Percentiles rank a stretch among this genome's conserved stretches.
phyloP scores from a whole-genome alignment of 2,113 vertebrate genomes.

The Australoheros scitulus region DNA sequence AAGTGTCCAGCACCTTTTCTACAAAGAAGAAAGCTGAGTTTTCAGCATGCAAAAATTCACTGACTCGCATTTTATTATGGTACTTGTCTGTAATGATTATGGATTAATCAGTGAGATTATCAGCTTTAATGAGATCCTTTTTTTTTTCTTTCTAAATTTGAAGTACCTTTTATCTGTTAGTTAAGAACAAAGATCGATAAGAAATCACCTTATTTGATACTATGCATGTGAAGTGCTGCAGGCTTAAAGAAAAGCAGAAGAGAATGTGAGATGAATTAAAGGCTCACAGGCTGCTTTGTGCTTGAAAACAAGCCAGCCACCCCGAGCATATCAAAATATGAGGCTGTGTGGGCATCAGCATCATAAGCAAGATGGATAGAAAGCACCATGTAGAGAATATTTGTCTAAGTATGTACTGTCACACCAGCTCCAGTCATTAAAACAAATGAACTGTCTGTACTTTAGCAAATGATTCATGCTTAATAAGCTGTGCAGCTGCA shows the following conservation, averaged over 20 bases:
- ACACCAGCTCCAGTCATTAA: slow-evolving; percentile 21
- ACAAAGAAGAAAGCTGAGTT: too few species aligned
- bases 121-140: too few species aligned
- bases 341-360: slow-evolving; percentile 45
- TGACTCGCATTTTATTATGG: too few species aligned
- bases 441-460: neutral
- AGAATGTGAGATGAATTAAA: slow-evolving; percentile 26
- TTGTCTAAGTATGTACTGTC: slow-evolving; percentile 10
- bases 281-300: slow-evolving; percentile 29
- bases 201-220: too few species aligned
- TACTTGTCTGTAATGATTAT: too few species aligned
- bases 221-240: neutral
- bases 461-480: slow-evolving; percentile 6
- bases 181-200: too few species aligned
- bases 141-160: too few species aligned
- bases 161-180: too few species aligned
- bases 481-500: slow-evolving; percentile 1
- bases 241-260: neutral
- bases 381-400: neutral
- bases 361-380: slow-evolving; percentile 5
- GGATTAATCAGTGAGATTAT: too few species aligned
- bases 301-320: slow-evolving; percentile 36
- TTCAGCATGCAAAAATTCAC: too few species aligned
- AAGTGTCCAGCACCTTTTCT: too few species aligned
- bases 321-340: slow-evolving; percentile 42